Base-by-base conservation (phyloP, 2,888 invertebrate species). In the Thymelicus lineola region DNA sequence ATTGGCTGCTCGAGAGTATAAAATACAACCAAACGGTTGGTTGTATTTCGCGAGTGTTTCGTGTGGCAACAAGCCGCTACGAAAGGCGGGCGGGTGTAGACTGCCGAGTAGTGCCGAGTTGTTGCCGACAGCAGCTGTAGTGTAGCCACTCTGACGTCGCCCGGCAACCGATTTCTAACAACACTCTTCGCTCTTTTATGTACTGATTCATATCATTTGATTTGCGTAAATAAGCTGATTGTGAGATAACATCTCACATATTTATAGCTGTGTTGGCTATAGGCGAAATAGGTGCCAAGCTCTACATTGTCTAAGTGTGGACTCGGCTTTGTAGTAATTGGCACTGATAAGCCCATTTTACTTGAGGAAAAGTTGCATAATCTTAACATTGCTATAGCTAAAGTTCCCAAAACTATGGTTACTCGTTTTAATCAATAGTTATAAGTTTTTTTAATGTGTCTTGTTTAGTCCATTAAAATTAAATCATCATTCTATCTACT, bases 131-230 rank as follows among this genome's bases (percentile, higher is more conserved):
- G 71, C 87, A 88, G 89, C 88, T 88, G 88, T 87, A 82, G 84
- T 84, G 84, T 84, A 82, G 77, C 77, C 81, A 79, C 80, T 82
- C 81, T 71, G 69, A 76, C 82, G 92, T 93, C 81, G 80, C 93
- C 75, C 73, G 72, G 93, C 91, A 92, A 93, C 92, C 83, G 86
- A 81, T 88, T 84, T 84, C 88, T 88, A 92, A 92, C 92, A 92
- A 87, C 87, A 86, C 81, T 73, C 66, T 71, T 73, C 59, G 10
- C 58, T 67, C 15, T 20, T 48, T 38, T 67, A 42, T 61, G 28
- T 60, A 67, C 59, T 28, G 60, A 60, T 67, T 53, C 42, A 7
- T 60, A 66, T 66, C 60, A 17, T 58, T 48, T 48, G 20, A 48
- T 66, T 66, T 57, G 58, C 28, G 12, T 62, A 53, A 53, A 14